Evolutionary conservation across 2,888 invertebrate genomes (phyloP).

Genomic region (Drosophila sordidula): DNA sequence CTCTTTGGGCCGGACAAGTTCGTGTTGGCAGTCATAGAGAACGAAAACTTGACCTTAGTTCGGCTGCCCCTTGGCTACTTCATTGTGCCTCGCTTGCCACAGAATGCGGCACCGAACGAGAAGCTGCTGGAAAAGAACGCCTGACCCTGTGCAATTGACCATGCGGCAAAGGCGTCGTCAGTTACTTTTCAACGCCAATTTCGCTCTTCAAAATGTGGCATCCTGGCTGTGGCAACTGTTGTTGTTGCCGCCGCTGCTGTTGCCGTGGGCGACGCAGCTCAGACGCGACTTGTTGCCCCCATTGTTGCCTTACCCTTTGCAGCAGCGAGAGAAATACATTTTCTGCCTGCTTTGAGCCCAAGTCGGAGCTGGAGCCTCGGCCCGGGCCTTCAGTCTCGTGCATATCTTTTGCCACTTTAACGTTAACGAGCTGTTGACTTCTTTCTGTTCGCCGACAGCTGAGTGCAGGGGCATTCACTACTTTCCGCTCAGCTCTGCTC

Average conservation of each 20-base stretch:
- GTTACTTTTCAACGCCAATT: conserved; percentile 81
- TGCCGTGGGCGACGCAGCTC: conserved; percentile 73
- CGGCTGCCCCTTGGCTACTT: conserved; percentile 56
- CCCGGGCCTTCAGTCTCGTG: conserved; percentile 51
- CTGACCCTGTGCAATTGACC: conserved; percentile 77
- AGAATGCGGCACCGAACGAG: conserved; percentile 17
- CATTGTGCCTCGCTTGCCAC: conserved; percentile 69
- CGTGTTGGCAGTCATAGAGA: conserved; percentile 25
- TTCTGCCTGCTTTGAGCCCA: conserved; percentile 25
- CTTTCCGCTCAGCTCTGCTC: neutral
- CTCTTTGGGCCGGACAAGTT: conserved; percentile 6
- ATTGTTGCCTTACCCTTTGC: conserved; percentile 68
- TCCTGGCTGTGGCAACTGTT: conserved; percentile 38
- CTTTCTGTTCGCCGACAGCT: conserved; percentile 74
- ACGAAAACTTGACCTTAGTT: conserved; percentile 65
- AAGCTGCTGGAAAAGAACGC: conserved; percentile 27
- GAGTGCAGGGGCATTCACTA: conserved; percentile 55
- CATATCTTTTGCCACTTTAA: conserved; percentile 81
- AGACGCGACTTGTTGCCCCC: conserved; percentile 81
- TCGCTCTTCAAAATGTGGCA: conserved; percentile 69
- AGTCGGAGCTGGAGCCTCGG: conserved; percentile 6
- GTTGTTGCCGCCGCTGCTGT: conserved; percentile 19
- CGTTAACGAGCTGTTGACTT: conserved; percentile 81
- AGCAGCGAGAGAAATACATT: conserved; percentile 31
- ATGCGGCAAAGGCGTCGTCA: conserved; percentile 52